Conservation (phyloP, 2,113 vertebrate genomes). For the Hydrochoerus hydrochaeris region DNA sequence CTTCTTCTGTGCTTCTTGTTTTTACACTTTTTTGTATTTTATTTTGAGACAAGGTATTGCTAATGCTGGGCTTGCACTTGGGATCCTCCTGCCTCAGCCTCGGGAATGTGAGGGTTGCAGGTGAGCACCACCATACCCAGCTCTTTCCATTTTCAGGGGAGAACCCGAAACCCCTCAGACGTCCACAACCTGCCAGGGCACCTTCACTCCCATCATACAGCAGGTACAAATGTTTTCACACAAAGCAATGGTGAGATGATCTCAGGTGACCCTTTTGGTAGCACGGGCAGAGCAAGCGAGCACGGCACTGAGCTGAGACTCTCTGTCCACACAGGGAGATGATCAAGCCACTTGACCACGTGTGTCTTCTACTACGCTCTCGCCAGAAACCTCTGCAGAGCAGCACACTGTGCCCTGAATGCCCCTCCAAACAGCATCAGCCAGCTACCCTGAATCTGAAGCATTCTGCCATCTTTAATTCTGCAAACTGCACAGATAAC, state of each 20-base stretch:
- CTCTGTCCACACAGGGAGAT: neutral
- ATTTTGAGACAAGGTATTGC: neutral
- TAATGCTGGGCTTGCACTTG: neutral
- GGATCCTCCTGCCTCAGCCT: neutral
- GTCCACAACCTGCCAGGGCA: neutral
- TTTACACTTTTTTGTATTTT: neutral
- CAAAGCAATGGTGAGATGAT: neutral
- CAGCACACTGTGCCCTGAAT: neutral
- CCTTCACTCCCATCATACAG: neutral
- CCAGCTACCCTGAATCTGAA: neutral
- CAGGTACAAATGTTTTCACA: neutral
- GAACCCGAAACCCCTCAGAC: neutral
- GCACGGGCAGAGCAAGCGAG: neutral
- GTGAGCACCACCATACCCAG: neutral
- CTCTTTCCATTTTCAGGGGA: slow-evolving; percentile 19
- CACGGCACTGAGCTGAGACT: neutral
- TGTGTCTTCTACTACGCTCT: neutral
- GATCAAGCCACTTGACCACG: neutral
- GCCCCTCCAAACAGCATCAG: neutral
- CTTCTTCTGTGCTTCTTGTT: neutral
- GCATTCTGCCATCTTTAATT: slow-evolving; percentile 37
- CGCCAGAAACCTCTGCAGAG: neutral
- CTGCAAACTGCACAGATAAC: neutral
- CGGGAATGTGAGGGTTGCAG: neutral
- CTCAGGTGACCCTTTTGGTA: neutral